Base-by-base conservation (phyloP, 2,888 invertebrate genomes). In the Salticus scenicus region DNA sequence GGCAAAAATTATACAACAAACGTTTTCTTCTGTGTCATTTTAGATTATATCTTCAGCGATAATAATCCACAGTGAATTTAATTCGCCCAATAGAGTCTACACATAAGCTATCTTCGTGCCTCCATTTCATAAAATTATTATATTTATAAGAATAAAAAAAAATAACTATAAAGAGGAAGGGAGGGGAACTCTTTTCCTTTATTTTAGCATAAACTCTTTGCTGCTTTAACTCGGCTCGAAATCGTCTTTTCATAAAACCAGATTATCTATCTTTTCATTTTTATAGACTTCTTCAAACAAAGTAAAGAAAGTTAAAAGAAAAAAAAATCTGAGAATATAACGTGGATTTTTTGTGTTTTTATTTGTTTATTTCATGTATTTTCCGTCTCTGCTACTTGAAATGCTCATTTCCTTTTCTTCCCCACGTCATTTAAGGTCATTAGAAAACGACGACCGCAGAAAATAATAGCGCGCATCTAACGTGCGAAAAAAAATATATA, bases 191-290 rank as follows among this genome's bases (percentile, higher is more conserved):
- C 69, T 75, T 81, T 81, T 70, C 69, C 81, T 81, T 81, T 81
- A 81, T 75, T 82, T 76, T 64, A 47, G 64, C 70, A 82, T 82
- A 76, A 75, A 75, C 71, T 76, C 37, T 30, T 57, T 57, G 7
- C 51, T 24, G 30, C 73, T 75, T 69, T 30, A 57, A 67, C 42
- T 47, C 37, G 31, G 42, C n/a, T 24, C 33, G 41, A 76, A 82
- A 82, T 76, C 82, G 75, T 66, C 75, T 82, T 82, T 82, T 82
- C 82, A 82, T 82, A 82, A 82, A 82, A 76, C 76, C 76, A 69
- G 82, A 82, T 76, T 76, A 82, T 71, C 63, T 27, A 20, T 30
- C 66, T 82, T 82, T 71, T 82, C 76, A 82, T 82, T 76, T 82
- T 76, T 75, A 75, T 76, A 64, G 71, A 47, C 66, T 70, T 67